Conservation (phyloP, 1,140 invertebrate genomes). For the Vollenhovia emeryi region DNA sequence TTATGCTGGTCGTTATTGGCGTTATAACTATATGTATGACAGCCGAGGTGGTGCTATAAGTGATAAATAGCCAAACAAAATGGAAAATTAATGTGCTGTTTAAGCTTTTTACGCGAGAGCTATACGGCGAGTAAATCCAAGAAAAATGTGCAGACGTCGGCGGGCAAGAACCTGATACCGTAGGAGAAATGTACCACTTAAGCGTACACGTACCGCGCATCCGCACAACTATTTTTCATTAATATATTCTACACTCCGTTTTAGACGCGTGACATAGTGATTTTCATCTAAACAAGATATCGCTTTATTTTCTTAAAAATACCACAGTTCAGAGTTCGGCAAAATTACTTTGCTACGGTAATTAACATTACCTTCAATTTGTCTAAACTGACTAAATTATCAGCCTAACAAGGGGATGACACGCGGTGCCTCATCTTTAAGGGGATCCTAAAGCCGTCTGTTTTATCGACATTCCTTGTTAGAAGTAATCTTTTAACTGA, state of each 20-base stretch:
- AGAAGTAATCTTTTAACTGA: too few species aligned
- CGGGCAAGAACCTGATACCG: constrained; percentile 47
- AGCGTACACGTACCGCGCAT: constrained; percentile 50
- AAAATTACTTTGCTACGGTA: too few species aligned
- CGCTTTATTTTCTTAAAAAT: constrained; percentile 3
- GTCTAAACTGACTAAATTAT: too few species aligned
- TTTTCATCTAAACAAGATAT: constrained; percentile 24
- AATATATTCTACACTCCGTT: constrained; percentile 36
- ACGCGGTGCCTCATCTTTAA: too few species aligned
- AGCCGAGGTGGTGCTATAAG: not conserved
- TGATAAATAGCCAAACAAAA: constrained; percentile 2
- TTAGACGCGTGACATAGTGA: constrained; percentile 5
- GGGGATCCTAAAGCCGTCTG: too few species aligned
- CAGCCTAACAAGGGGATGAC: too few species aligned
- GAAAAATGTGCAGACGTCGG: constrained; percentile 46
- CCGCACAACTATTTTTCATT: constrained; percentile 50
- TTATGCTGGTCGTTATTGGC: not conserved
- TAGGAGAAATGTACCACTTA: constrained; percentile 58
- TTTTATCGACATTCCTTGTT: too few species aligned
- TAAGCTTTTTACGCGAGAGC: constrained; percentile 20
- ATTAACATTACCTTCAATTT: too few species aligned
- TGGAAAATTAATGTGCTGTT: constrained; percentile 15
- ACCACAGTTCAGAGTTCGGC: not conserved
- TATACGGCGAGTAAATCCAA: constrained; percentile 26
- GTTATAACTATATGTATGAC: not conserved